These are phyloP conservation scores for Gymnocypris eckloni DNA, from an alignment of 2,797 vertebrate genomes.

Conservation along the genomic window DNA sequence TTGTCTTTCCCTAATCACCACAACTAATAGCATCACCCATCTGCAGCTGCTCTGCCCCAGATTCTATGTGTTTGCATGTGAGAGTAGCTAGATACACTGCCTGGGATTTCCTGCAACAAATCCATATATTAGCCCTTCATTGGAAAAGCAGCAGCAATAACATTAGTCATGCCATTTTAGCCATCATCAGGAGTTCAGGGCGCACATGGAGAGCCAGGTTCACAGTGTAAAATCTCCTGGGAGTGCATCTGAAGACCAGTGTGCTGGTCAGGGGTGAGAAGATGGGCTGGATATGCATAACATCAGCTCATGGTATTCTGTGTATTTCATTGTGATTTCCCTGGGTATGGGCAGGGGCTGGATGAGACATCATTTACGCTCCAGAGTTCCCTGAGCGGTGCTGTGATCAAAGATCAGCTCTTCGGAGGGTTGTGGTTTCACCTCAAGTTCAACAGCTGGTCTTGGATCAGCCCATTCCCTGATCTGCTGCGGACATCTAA, in stretches of 20 bases:
- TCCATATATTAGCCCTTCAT: constrained; percentile 63
- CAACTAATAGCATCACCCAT: constrained; percentile 59
- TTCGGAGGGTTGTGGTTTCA: constrained; percentile 36
- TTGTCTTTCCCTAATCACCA: constrained; percentile 60
- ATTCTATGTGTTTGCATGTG: constrained; percentile 56
- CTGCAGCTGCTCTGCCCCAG: constrained; percentile 59
- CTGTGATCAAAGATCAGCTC: constrained; percentile 38
- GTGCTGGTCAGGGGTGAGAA: constrained; percentile 22
- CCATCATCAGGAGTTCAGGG: constrained; percentile 44
- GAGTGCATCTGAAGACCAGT: constrained; percentile 41
- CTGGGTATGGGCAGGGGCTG: constrained; percentile 18
- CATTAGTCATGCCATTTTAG: constrained; percentile 62
- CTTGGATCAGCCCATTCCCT: constrained; percentile 24
- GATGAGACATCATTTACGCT: constrained; percentile 50
- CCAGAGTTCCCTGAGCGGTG: constrained; percentile 26
- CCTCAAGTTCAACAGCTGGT: constrained; percentile 43
- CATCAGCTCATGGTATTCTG: constrained; percentile 27
- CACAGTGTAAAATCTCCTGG: constrained; percentile 42
- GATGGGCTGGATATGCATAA: constrained; percentile 31
- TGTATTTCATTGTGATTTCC: constrained; percentile 47
- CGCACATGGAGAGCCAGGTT: constrained; percentile 30
- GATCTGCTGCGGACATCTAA: constrained; percentile 31
- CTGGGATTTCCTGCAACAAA: constrained; percentile 59
- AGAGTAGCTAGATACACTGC: constrained; percentile 49
- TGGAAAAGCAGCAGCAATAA: constrained; percentile 54